These are phyloP conservation scores for Priocnemis perturbator DNA, from an alignment of 2,888 invertebrate genomes.

Conservation along the genomic window DNA sequence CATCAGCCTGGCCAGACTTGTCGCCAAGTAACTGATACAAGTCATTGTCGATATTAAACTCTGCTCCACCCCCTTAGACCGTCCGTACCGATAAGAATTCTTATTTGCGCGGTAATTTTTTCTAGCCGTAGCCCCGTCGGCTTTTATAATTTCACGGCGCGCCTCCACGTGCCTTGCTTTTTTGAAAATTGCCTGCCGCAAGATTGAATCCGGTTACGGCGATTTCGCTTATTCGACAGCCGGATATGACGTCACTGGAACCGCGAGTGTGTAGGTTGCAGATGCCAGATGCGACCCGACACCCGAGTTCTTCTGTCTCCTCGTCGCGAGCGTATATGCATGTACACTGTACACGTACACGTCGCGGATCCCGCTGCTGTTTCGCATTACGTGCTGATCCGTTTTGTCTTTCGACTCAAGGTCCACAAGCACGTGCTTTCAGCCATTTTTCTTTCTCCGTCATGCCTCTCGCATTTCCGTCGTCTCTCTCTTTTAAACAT, in stretches of 20 bases:
- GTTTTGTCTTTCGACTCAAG: constrained; percentile 29
- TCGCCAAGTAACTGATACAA: too few relatives aligned
- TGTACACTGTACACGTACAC: too few relatives aligned
- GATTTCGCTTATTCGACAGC: constrained; percentile 66
- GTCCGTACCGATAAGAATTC: too few relatives aligned
- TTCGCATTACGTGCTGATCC: constrained; percentile 36
- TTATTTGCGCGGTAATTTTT: too few relatives aligned
- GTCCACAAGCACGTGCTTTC: constrained; percentile 17
- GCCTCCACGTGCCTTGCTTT: constrained; percentile 17
- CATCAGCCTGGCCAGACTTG: too few relatives aligned
- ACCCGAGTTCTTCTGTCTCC: constrained; percentile 53
- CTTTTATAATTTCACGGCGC: too few relatives aligned
- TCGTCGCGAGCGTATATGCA: constrained; percentile 6
- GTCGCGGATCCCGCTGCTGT: not conserved
- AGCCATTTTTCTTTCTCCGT: too few relatives aligned
- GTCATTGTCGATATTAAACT: too few relatives aligned
- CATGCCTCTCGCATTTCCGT: too few relatives aligned
- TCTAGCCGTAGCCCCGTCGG: too few relatives aligned
- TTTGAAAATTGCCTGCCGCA: constrained; percentile 47
- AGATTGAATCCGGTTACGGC: constrained; percentile 56
- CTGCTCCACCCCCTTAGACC: too few relatives aligned
- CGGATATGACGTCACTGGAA: constrained; percentile 67
- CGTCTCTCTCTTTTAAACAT: too few relatives aligned
- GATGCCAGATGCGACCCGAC: constrained; percentile 65
- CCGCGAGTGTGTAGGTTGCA: constrained; percentile 62